Percentiles rank a stretch among this genome's conserved stretches.
Conservation (phyloP, 2,888 invertebrate species). For the Caenorhabditis sp. region DNA sequence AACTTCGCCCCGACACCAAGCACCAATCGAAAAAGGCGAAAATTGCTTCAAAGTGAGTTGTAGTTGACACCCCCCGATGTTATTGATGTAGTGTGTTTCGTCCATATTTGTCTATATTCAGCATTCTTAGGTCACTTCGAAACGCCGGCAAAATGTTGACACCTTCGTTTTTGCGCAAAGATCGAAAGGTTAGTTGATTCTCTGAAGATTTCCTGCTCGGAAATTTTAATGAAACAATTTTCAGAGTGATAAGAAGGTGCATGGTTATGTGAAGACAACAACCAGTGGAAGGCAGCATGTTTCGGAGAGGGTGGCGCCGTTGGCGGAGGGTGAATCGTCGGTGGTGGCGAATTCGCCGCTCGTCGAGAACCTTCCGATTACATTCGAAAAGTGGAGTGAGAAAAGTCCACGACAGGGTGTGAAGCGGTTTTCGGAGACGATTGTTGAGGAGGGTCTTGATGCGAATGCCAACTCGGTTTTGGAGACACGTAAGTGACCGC, state of each 20-base stretch:
- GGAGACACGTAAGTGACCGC: constrained; percentile 26
- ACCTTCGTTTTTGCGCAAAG: constrained; percentile 43
- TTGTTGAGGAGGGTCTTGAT: constrained; percentile 36
- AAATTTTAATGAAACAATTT: not conserved
- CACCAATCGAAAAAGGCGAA: constrained; percentile 29
- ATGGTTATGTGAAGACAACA: constrained; percentile 30
- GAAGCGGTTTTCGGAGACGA: constrained; percentile 38
- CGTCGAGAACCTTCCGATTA: constrained; percentile 61
- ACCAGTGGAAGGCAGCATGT: constrained; percentile 28
- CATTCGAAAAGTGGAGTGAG: constrained; percentile 53
- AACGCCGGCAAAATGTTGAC: constrained; percentile 48
- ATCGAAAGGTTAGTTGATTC: constrained; percentile 22
- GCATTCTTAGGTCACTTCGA: constrained; percentile 49
- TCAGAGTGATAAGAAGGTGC: constrained; percentile 27
- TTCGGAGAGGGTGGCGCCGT: constrained; percentile 50
- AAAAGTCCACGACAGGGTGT: constrained; percentile 39
- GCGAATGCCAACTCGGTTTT: constrained; percentile 40
- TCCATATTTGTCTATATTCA: constrained; percentile 28
- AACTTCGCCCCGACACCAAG: constrained; percentile 20
- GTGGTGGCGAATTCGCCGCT: constrained; percentile 65
- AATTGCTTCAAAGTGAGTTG: constrained; percentile 29
- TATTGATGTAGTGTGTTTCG: constrained; percentile 12
- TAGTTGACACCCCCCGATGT: not conserved
- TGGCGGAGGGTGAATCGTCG: constrained; percentile 62
- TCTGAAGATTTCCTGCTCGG: not conserved